Evolutionary conservation across 1,140 invertebrate genomes (phyloP).

Genomic region (Popillia japonica): DNA sequence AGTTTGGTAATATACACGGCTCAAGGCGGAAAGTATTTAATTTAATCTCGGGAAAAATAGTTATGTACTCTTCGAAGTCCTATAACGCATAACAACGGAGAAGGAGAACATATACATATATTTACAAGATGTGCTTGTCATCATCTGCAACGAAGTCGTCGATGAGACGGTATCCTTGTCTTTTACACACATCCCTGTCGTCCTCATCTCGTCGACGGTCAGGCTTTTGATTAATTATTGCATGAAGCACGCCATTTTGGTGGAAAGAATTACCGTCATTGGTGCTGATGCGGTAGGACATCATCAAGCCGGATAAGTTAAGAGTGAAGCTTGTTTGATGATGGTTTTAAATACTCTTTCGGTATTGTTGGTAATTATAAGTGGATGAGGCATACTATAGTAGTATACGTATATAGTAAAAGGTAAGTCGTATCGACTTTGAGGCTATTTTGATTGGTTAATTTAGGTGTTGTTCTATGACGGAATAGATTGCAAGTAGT

Average conservation of each 20-base stretch:
- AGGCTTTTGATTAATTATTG: background rate
- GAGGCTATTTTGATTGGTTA: conserved; percentile 10
- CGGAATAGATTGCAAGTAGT: background rate
- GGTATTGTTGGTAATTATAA: conserved; percentile 15
- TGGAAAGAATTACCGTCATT: conserved; percentile 14
- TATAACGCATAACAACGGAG: background rate
- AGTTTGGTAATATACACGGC: conserved; percentile 3
- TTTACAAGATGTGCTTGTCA: conserved; percentile 10
- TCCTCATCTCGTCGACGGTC: background rate
- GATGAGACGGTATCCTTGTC: background rate
- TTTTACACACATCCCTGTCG: background rate
- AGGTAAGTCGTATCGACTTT: no score
- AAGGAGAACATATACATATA: background rate
- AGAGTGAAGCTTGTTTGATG: background rate
- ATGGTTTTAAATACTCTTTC: conserved; percentile 11
- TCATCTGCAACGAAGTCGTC: conserved; percentile 3
- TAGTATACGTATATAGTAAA: no score
- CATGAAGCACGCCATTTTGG: background rate
- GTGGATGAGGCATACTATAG: background rate
- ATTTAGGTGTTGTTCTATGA: conserved; percentile 6
- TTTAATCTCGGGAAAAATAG: background rate
- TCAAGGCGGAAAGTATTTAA: background rate
- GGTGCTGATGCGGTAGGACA: background rate
- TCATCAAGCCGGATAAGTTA: background rate
- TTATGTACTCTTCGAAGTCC: background rate